phyloP scores from a whole-genome alignment of 2,113 vertebrate genomes.

The Capra hircus region DNA sequence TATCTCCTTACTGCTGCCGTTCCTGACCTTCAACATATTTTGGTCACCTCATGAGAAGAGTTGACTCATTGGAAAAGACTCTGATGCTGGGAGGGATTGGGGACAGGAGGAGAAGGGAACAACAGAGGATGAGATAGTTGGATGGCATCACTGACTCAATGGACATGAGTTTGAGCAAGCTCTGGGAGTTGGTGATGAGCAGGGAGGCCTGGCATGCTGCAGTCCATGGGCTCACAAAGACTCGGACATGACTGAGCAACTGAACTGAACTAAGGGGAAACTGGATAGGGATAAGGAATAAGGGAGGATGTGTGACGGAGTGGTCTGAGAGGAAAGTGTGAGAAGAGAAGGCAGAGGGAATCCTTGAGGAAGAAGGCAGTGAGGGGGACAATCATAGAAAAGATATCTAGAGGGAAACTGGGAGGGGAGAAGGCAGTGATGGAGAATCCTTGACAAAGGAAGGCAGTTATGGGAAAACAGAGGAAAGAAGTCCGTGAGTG shows the following conservation, averaged over 20 bases:
- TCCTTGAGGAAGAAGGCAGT: neutral
- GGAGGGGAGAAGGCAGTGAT: neutral
- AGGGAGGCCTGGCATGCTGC: neutral
- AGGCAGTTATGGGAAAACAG: neutral
- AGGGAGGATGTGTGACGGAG: neutral
- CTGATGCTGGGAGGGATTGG: neutral
- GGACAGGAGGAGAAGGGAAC: neutral
- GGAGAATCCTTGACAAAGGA: neutral
- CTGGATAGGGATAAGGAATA: neutral
- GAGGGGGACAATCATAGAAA: neutral
- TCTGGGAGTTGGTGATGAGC: neutral
- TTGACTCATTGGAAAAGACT: neutral
- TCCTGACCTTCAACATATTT: no score
- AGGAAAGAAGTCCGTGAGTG: neutral
- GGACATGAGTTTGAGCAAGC: neutral
- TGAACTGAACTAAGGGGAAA: neutral
- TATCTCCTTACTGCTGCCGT: no score
- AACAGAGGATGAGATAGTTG: neutral
- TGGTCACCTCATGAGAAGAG: no score
- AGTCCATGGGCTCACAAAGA: neutral
- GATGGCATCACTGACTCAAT: neutral
- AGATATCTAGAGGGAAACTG: neutral
- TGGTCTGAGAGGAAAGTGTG: neutral
- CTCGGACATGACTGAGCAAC: rapidly evolving
- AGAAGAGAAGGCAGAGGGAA: neutral